Conservation (phyloP, 2,888 invertebrate genomes). For the Syritta pipiens region DNA sequence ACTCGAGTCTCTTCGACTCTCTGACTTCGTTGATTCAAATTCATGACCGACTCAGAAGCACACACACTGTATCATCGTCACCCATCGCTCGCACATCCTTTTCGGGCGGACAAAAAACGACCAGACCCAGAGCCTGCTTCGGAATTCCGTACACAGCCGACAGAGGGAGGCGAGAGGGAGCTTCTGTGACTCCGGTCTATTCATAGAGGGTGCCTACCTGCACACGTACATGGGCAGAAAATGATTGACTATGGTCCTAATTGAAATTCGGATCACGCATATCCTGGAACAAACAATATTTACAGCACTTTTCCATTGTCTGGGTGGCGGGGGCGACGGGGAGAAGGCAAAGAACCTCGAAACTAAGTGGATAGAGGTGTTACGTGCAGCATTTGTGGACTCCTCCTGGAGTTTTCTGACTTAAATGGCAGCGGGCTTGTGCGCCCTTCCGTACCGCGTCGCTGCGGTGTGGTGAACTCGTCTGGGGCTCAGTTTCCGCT, state of each 20-base stretch:
- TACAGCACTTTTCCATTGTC: constrained; percentile 68
- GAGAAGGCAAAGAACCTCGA: constrained; percentile 35
- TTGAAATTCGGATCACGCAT: constrained; percentile 69
- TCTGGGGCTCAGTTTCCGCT: constrained; percentile 61
- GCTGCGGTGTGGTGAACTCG: not conserved
- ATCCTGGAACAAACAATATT: constrained; percentile 69
- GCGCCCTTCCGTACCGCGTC: not conserved
- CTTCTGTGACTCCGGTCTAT: constrained; percentile 5
- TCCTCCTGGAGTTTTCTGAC: constrained; percentile 14
- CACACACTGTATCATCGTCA: not conserved
- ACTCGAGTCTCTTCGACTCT: not conserved
- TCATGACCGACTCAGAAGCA: constrained; percentile 51
- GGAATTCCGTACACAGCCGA: constrained; percentile 55
- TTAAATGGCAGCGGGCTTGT: not conserved
- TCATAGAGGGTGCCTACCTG: not conserved
- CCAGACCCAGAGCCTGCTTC: constrained; percentile 37
- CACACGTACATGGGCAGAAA: constrained; percentile 52
- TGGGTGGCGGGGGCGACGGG: not conserved
- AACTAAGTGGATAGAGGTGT: constrained; percentile 60
- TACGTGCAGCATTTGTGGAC: constrained; percentile 44
- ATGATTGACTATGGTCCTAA: constrained; percentile 64
- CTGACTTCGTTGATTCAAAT: constrained; percentile 27
- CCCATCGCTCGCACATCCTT: constrained; percentile 48
- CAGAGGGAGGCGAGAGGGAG: not conserved
- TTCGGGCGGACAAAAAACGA: constrained; percentile 23